Base-by-base conservation (phyloP, 2,888 invertebrate species). In the Synanthedon tipuliformis region DNA sequence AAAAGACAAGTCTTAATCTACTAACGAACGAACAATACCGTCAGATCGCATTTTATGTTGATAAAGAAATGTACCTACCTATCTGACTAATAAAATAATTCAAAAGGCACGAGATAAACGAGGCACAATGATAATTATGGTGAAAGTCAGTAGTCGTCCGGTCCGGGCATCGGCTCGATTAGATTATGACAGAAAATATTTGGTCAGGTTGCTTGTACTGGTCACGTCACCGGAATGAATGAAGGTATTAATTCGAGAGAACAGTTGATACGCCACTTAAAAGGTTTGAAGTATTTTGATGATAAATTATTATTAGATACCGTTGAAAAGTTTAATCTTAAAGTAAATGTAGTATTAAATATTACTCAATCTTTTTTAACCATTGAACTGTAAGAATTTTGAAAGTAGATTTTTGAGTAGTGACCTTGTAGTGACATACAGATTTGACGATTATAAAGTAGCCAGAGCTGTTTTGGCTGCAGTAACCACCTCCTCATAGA, bases 111-210 rank as follows among this genome's bases (percentile, higher is more conserved):
- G 66, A 68, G 68, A 72, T 73, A 77, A 69, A 64, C 59, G 69
- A 15, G 73, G 81, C 83, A 82, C 45, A 82, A 81, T 84, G 81
- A 84, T 81, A 84, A 84, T 84, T 81, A 81, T 54, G 76, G 85
- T 68, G 84, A 85, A 86, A 86, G 86, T 80, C 70, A 62, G 66
- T 61, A 64, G 66, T 72, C 66, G 63, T 58, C 60, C 56, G 54
- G 64, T 59, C 68, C 70, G 69, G 70, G 69, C 15, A 53, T 55
- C 55, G 50, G 55, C 53, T 51, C 67, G 72, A 71, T 73, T 75
- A 77, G 72, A 69, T 70, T 67, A 64, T 65, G 56, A 61, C 61
- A 67, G 65, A 68, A 74, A 78, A 78, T 78, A 75, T 81, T 78
- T 77, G 75, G 73, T 68, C 72, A 73, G 67, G 57, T 59, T 61